Base-by-base conservation (phyloP, 1,140 invertebrate species). In the Microplitis demolitor region DNA sequence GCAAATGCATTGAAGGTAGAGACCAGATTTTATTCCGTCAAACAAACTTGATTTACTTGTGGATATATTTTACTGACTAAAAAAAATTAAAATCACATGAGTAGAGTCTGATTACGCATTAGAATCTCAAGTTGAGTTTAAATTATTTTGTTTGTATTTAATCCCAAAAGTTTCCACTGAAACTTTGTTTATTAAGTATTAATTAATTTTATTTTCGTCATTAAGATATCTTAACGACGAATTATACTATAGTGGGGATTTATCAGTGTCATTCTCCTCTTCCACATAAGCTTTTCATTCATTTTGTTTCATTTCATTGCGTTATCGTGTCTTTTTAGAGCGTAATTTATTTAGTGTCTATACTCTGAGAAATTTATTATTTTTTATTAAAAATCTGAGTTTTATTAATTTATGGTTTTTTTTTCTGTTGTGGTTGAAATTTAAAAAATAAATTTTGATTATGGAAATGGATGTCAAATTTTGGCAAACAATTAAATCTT, bases 391-490 rank as follows among this genome's bases (percentile, higher is more conserved):
- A 11, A 8, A 16, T 3, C 37, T 24, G 34, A 3, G 45, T 24
- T 2, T 24, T 2, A 24, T 24, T 24, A 24, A 24, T 24, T 24
- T 24, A 24, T 24, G 24, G 24, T 24, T 24, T 24, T 24, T 24
- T 24, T 24, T 24, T 24, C 24, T 24, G 24, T 24, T 24, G 24
- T 24, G 24, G 24, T 24, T 24, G 24, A 2, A 2, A 24, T 24
- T 24, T 1, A 24, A 24, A 24, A 24, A 24, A 24, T 70, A 34
- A 16, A 71, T 71, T 45, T 83, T 82, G 81, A 74, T 77, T 4
- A 72, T 76, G 82, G 75, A 78, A 9, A 71, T 75, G 58, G 78
- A 80, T 16, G 68, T 76, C 11, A 82, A 76, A 58, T 77, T 83
- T 69, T 81, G 80, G 74, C 80, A 76, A 13, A 80, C 67, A 50